Conservation (phyloP, 2,888 invertebrate species). For the Plebejus melissa region DNA sequence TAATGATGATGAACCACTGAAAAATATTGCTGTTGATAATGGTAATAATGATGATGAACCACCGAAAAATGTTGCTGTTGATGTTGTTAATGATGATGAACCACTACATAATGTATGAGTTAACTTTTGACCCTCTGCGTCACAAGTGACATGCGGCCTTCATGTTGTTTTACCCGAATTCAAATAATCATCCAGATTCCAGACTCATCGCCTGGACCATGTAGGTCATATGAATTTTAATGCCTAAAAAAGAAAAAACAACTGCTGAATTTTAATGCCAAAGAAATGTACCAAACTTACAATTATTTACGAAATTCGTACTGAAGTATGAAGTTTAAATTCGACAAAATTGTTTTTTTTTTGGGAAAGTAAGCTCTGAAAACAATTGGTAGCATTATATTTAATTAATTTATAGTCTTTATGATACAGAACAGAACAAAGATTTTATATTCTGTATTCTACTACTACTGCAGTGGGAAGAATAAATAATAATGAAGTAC, state of each 20-base stretch:
- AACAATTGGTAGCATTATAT: no score
- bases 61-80: no score
- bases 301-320: background rate
- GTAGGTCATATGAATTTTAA: background rate
- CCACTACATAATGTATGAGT: slow-evolving; percentile 5
- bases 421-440: no score
- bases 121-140: slow-evolving; percentile 10
- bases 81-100: background rate
- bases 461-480: no score
- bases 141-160: slow-evolving; percentile 2
- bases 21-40: background rate
- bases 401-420: no score
- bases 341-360: background rate
- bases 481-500: no score
- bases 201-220: slow-evolving; percentile 1
- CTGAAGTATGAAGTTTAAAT: background rate
- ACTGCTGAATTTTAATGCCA: background rate
- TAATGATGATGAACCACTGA: background rate
- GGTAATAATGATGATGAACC: no score
- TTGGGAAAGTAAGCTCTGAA: background rate
- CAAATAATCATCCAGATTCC: slow-evolving; percentile 5
- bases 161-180: background rate
- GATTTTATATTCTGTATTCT: no score
- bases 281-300: background rate
- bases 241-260: background rate